A percentile compares a stretch with the other conserved stretches of the same genome.
Conservation (phyloP, 2,113 vertebrate genomes). For the Epinephelus moara region DNA sequence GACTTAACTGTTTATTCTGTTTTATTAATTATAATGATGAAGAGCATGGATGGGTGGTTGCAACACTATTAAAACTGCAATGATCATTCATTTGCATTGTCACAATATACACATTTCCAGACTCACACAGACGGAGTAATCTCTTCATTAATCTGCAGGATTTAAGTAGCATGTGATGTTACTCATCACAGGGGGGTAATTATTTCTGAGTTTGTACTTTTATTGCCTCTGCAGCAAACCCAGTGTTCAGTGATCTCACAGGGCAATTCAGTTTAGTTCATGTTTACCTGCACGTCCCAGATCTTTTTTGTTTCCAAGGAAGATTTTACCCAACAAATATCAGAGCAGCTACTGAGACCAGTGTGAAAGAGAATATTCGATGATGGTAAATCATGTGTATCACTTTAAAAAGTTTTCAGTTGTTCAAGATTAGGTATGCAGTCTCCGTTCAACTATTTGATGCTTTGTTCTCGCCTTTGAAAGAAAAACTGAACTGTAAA, state of each 20-base stretch:
- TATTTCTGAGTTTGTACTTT: background rate
- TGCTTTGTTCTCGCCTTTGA: background rate
- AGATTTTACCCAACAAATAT: background rate
- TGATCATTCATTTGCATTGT: background rate
- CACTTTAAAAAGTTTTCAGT: background rate
- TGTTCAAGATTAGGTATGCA: background rate
- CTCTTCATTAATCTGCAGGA: background rate
- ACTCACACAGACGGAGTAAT: background rate
- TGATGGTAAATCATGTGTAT: background rate
- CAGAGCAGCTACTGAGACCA: background rate
- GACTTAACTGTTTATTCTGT: background rate
- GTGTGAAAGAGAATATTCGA: background rate
- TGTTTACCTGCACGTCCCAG: background rate
- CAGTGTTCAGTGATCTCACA: background rate
- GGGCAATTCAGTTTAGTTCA: background rate
- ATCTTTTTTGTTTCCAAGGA: background rate
- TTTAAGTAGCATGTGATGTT: background rate
- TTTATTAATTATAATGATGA: background rate
- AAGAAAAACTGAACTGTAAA: background rate
- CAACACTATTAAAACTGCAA: background rate
- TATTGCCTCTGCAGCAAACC: background rate
- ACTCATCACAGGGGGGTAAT: background rate
- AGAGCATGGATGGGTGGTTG: background rate
- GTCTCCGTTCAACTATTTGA: background rate
- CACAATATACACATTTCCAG: background rate